Conservation (phyloP, 1,140 invertebrate genomes). For the Wasmannia auropunctata region DNA sequence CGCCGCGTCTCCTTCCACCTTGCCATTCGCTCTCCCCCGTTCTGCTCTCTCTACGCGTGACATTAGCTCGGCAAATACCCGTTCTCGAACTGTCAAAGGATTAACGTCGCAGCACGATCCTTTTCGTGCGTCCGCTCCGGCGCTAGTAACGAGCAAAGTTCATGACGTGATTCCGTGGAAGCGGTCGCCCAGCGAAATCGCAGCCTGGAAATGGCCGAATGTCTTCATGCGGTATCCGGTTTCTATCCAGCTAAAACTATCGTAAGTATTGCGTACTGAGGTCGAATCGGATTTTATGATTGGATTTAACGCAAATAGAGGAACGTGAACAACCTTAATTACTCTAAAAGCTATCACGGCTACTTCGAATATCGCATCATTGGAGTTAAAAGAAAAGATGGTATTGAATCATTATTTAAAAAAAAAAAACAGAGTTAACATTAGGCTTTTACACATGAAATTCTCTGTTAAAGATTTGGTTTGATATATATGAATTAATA, state of each 20-base stretch:
- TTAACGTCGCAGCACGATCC: constrained; percentile 65
- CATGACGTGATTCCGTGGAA: constrained; percentile 46
- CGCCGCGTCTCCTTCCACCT: background rate
- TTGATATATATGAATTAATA: background rate
- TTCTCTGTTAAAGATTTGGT: background rate
- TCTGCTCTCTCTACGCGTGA: constrained; percentile 64
- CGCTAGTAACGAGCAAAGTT: constrained; percentile 49
- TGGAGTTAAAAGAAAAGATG: background rate
- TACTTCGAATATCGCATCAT: background rate
- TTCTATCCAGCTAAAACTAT: constrained; percentile 35
- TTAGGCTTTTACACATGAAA: background rate
- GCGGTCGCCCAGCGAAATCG: constrained; percentile 50
- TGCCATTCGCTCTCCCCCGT: background rate
- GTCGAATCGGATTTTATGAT: constrained; percentile 34
- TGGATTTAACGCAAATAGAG: constrained; percentile 20
- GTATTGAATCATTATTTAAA: background rate
- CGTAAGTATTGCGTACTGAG: constrained; percentile 13
- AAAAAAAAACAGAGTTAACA: background rate
- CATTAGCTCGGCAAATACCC: constrained; percentile 77
- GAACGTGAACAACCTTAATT: background rate
- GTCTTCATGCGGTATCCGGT: constrained; percentile 43
- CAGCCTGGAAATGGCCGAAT: constrained; percentile 40
- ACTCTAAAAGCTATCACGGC: background rate
- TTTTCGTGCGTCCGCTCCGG: constrained; percentile 29
- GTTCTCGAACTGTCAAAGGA: constrained; percentile 74